Base-by-base conservation (phyloP, 2,113 vertebrate genomes). In the Furnarius figulus region DNA sequence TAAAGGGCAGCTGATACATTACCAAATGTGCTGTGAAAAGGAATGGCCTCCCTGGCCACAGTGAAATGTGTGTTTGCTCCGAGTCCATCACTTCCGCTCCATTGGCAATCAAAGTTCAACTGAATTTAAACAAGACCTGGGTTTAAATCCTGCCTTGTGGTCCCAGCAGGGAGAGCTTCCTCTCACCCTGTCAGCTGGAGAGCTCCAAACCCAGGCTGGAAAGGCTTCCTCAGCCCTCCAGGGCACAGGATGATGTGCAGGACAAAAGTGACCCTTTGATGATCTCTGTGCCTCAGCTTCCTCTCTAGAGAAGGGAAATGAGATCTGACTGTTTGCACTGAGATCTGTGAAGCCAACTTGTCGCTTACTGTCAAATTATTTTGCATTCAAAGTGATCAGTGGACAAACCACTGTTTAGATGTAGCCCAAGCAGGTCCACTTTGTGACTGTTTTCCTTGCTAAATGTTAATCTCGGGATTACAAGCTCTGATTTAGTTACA, bases 331-430 rank as follows among this genome's bases (percentile, higher is more conserved):
- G 3, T 73, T 31, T 23, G 46, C 55, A 23, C 37, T 6, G 65
- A 68, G 47, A 25, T 10, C 39, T 1, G 1, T 6, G 39, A 46
- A 68, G 42, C 47, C 6, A 1, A 2, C 39, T 24, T 28, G 16
- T 67, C 5, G 0, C 53, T 35, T 68, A 12, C 9, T 53, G 37
- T 21, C 1, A 5, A 11, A 12, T 87, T 52, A 14, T 50, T 71
- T 35, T 4, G 1, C 11, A 0, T 46, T 55, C 30, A 3, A 13
- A n/a, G 42, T 2, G 25, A 15, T 30, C n/a, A 4, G 2, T 0
- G 23, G 72, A 13, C 21, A 24, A 15, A 85, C 20, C 35, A 0
- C 47, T 44, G 18, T 61, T 73, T 33, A 72, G 90, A 12, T 82
- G 40, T 39, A 42, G 79, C 71, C 71, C 58, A 22, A 49, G 55